These are phyloP conservation scores for Apodemus agrarius DNA, from an alignment of 2,797 vertebrate genomes.

Conservation along the genomic window DNA sequence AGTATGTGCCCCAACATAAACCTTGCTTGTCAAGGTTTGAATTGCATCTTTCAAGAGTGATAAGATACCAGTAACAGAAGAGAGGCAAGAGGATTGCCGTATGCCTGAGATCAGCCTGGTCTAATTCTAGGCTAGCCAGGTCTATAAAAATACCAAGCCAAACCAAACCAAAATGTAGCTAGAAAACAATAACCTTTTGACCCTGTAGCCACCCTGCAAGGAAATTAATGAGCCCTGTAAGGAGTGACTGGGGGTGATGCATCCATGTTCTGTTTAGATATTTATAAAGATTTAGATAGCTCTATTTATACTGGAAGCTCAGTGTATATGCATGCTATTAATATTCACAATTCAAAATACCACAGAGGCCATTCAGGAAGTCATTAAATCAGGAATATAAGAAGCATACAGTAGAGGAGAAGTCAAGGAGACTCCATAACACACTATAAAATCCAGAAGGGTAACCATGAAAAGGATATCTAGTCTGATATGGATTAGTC, in stretches of 20 bases:
- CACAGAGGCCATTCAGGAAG: not conserved
- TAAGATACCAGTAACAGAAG: not conserved
- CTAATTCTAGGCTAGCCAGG: not conserved
- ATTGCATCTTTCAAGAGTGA: not conserved
- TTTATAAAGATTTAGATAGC: not conserved
- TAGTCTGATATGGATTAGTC: rapidly evolving
- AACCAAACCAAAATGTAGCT: not conserved
- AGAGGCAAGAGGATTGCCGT: not conserved
- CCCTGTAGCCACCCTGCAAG: not conserved
- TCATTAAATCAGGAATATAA: not conserved
- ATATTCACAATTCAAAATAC: not conserved
- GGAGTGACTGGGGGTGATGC: not conserved
- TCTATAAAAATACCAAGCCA: not conserved
- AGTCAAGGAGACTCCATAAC: not conserved
- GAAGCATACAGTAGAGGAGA: not conserved
- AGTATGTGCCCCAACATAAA: not conserved
- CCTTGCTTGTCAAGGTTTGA: not conserved
- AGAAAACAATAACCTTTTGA: not conserved
- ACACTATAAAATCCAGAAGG: not conserved
- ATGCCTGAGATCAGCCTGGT: not conserved
- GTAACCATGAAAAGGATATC: not conserved
- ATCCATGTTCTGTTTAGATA: not conserved
- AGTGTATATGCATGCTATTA: not conserved
- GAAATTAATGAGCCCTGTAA: not conserved
- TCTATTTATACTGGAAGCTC: not conserved